These are phyloP conservation scores for Nephrocerus scutellatus DNA, from an alignment of 2,888 invertebrate species.

Conservation along the genomic window DNA sequence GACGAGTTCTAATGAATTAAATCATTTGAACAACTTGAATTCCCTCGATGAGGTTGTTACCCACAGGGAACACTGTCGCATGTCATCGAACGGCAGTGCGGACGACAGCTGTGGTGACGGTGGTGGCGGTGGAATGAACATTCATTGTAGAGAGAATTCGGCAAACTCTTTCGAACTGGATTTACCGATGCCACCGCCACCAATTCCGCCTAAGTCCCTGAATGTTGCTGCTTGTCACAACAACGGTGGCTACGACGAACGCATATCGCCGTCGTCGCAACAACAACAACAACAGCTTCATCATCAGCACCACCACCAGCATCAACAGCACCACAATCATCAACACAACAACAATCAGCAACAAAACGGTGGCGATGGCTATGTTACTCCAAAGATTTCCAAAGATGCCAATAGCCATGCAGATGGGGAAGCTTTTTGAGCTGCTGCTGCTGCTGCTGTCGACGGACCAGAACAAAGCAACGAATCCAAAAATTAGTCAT, in stretches of 20 bases:
- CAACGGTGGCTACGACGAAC: conserved; percentile 17
- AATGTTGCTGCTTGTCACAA: conserved; percentile 25
- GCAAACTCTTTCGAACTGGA: conserved; percentile 41
- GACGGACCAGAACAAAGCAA: no score
- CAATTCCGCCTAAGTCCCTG: conserved; percentile 45
- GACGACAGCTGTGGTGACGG: conserved; percentile 23
- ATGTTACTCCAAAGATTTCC: conserved; percentile 35
- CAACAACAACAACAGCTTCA: conserved; percentile 25
- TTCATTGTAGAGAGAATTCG: conserved; percentile 38
- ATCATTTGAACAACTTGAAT: conserved; percentile 40
- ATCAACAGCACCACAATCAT: conserved; percentile 23
- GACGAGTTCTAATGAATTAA: conserved; percentile 44
- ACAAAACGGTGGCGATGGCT: conserved; percentile 33
- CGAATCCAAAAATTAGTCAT: no score
- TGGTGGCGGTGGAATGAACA: conserved; percentile 28
- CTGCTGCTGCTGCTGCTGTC: conserved; percentile 14
- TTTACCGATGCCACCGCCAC: conserved; percentile 41
- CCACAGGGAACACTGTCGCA: conserved; percentile 38
- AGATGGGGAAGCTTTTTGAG: conserved; percentile 1
- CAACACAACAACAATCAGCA: conserved; percentile 20
- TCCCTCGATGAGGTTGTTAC: conserved; percentile 34
- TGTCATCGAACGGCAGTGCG: conserved; percentile 34
- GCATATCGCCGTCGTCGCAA: conserved; percentile 23
- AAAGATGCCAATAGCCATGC: conserved; percentile 22
- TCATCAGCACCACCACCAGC: conserved; percentile 24